These are phyloP conservation scores for Bufo gargarizans DNA, from an alignment of 2,113 vertebrate species.

Conservation along the genomic window DNA sequence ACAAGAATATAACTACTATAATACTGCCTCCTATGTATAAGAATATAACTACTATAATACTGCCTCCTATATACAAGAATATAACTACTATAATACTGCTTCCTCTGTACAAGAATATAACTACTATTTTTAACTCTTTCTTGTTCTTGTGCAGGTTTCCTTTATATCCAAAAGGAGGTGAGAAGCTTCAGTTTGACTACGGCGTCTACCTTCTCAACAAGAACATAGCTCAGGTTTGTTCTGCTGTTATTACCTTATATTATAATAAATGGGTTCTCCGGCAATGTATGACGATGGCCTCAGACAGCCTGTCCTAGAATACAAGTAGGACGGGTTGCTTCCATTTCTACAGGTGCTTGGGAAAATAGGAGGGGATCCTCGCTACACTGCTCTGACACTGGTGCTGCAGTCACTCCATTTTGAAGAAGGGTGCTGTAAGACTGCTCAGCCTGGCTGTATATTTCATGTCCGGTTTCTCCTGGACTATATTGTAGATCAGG, in stretches of 20 bases:
- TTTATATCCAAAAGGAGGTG: slow-evolving; percentile 90
- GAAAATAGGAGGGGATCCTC: too few species aligned
- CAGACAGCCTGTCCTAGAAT: too few species aligned
- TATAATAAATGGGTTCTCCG: too few species aligned
- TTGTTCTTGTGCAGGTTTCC: slow-evolving; percentile 88
- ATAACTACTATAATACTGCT: slow-evolving; percentile 67
- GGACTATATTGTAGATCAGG: too few species aligned
- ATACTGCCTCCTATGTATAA: neutral
- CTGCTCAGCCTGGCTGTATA: too few species aligned
- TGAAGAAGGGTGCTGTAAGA: too few species aligned
- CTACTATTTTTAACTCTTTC: neutral
- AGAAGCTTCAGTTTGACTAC: slow-evolving; percentile 97
- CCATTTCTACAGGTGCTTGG: too few species aligned
- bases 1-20: slow-evolving; percentile 11
- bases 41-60: slow-evolving; percentile 1
- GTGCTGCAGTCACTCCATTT: too few species aligned
- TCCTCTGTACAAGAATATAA: neutral
- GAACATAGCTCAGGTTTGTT: slow-evolving; percentile 92
- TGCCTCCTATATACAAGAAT: neutral
- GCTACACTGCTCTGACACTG: too few species aligned
- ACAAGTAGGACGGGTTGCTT: too few species aligned
- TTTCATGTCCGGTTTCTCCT: too few species aligned
- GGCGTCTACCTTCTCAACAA: slow-evolving; percentile 98
- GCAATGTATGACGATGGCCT: too few species aligned
- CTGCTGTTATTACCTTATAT: neutral